Evolutionary conservation across 2,888 invertebrate species (phyloP), one percentile per base, ranked within the genome.

Genomic region (Acleris literana): DNA sequence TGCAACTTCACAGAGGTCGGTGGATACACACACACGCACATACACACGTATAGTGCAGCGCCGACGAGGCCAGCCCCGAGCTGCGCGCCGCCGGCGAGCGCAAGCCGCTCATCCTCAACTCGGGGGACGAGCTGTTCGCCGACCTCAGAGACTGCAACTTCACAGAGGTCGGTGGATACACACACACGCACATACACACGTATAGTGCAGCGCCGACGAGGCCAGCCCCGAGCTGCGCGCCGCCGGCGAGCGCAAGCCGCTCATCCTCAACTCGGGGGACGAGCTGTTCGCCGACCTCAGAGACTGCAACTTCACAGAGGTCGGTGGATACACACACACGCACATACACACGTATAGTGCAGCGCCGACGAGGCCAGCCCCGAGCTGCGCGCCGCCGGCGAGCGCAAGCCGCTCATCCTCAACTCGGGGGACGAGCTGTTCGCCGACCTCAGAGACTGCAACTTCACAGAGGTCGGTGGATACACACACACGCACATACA

Each of bases 91-190:
- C 94, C 1, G 87, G 95, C 2, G 94, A 95, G 68, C 96, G 96
- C 77, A 96, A 95, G 74, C 93, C 94, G 58, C 94, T 99, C 68
- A 95, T 97, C 70, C 93, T 99, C 56, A 97, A 98, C 92, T 99
- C 99, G 0, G 94, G 95, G 16, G 99, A 99, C 81, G 97, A 97
- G 78, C 87, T 99, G 13, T 99, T 95, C 85, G 95, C 95, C 0
- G 98, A 99, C 81, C 93, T 99, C 56, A 94, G 99, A 48, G 98
- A 99, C 82, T 97, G 97, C 82, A 98, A 97, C 89, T 99, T 99
- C 81, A 97, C 97, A 80, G 96, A 97, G 70, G 95, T 94, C 44
- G 78, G 81, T 79, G 11, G 11, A 49, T 5, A 18, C 48, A 11
- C 20, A 17, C 5, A n/a, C 17, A 46, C n/a, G 16, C n/a, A 7